Percentiles rank a stretch among this genome's conserved stretches.
Evolutionary conservation across 2,888 invertebrate genomes (phyloP).

Genomic region (Galerucella calmariensis): DNA sequence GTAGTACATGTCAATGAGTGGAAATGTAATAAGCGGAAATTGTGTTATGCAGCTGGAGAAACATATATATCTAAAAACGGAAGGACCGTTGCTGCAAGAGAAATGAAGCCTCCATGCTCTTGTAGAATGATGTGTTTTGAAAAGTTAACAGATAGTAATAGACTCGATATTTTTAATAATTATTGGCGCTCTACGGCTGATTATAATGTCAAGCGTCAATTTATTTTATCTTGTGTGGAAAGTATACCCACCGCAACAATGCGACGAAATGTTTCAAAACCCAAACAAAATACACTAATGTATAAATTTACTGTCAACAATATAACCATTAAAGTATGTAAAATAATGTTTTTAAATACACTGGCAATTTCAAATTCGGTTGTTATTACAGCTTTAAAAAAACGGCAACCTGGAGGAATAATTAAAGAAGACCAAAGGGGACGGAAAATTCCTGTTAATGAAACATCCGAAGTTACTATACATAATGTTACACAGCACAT

Average conservation of each 20-base stretch:
- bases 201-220: conserved; percentile 37
- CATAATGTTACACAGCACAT: no score
- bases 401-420: conserved; percentile 1
- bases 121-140: conserved; percentile 7
- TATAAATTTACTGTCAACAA: background rate
- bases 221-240: conserved; percentile 24
- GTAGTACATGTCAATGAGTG: background rate
- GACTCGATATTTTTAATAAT: conserved; percentile 4
- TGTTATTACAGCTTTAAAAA: background rate
- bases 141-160: background rate
- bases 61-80: background rate
- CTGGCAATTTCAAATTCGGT: background rate
- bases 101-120: conserved; percentile 9
- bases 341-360: conserved; percentile 2
- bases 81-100: conserved; percentile 10
- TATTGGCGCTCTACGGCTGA: conserved; percentile 5
- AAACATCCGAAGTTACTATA: no score
- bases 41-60: background rate
- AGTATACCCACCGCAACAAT: no score
- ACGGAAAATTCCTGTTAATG: no score
- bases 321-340: conserved; percentile 5
- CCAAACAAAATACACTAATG: background rate
- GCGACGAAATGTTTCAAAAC: background rate
- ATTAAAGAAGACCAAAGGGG: background rate
- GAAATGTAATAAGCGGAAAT: background rate